Evolutionary conservation across 2,888 invertebrate genomes (phyloP).

Genomic region (Ophonus ardosiacus): DNA sequence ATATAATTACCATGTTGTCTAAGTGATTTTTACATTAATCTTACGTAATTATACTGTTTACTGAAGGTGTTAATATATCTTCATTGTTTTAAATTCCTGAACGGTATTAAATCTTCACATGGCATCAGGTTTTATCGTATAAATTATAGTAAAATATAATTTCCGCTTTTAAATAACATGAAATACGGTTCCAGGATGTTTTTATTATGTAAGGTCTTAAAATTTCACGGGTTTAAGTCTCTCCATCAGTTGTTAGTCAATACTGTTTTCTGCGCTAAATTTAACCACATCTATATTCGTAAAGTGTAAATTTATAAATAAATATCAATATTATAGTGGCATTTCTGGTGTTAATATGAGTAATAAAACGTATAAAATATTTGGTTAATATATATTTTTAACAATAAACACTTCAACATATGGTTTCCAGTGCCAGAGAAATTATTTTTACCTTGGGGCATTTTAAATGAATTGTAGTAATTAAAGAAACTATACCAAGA

Average conservation of each 20-base stretch:
- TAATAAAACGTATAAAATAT: slow-evolving; percentile 15
- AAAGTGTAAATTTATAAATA: slow-evolving; percentile 56
- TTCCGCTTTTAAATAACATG: not conserved
- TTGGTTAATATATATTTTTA: slow-evolving; percentile 9
- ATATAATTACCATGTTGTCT: not conserved
- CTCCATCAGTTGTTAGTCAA: slow-evolving; percentile 19
- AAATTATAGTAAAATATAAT: slow-evolving; percentile 20
- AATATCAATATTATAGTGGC: slow-evolving; percentile 9
- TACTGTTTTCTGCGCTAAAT: slow-evolving; percentile 48
- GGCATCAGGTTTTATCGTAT: not conserved
- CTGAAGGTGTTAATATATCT: slow-evolving; percentile 5
- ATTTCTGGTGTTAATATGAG: not conserved
- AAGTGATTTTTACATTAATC: slow-evolving; percentile 15
- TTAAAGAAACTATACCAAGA: not conserved
- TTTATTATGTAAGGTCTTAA: slow-evolving; percentile 25
- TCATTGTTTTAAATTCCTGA: slow-evolving; percentile 6
- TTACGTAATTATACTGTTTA: slow-evolving; percentile 18
- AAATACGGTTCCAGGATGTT: slow-evolving; percentile 29
- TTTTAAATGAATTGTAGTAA: not conserved
- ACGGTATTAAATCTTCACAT: not conserved
- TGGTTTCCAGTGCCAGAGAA: not conserved
- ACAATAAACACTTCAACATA: slow-evolving; percentile 6
- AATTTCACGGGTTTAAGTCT: slow-evolving; percentile 5
- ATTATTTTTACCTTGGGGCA: slow-evolving; percentile 4
- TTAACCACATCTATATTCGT: slow-evolving; percentile 32